A percentile compares a stretch with the other conserved stretches of the same genome.
phyloP scores from a whole-genome alignment of 2,888 invertebrate genomes.

The Thymelicus sylvestris region DNA sequence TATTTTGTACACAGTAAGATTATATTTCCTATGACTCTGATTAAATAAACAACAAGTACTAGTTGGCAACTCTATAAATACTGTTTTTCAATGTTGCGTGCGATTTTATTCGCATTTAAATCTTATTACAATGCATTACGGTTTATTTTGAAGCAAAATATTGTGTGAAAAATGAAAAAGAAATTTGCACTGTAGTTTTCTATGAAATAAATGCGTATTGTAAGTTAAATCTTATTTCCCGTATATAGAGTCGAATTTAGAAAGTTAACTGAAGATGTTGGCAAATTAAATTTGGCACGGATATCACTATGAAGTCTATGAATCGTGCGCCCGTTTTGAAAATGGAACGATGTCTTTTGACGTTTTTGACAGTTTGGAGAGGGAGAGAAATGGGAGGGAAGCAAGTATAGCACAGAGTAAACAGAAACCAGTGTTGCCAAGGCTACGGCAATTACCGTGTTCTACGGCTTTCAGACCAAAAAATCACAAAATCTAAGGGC shows the following conservation, averaged over 20 bases:
- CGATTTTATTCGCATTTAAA: not conserved
- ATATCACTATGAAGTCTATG: conserved; percentile 43
- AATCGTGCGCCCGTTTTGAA: conserved; percentile 53
- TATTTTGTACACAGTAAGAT: not conserved
- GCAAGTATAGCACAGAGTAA: too few relatives aligned
- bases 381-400: conserved; percentile 39
- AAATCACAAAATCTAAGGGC: too few relatives aligned
- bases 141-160: conserved; percentile 27
- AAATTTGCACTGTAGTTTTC: conserved; percentile 8
- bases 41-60: not conserved
- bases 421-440: too few relatives aligned
- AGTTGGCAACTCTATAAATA: conserved; percentile 16
- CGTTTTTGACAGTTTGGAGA: conserved; percentile 59
- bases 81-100: not conserved
- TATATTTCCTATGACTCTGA: not conserved
- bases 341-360: conserved; percentile 58
- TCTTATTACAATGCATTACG: conserved; percentile 18
- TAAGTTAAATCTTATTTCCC: conserved; percentile 1
- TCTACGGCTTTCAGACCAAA: too few relatives aligned
- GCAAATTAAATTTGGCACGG: conserved; percentile 43
- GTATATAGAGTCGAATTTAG: conserved; percentile 15
- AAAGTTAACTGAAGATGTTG: not conserved
- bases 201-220: conserved; percentile 22
- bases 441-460: too few relatives aligned
- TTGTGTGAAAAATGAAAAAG: not conserved